Percentiles rank a stretch among this genome's conserved stretches.
Evolutionary conservation across 2,797 vertebrate species (phyloP).

Genomic region (Amphiprion clarkii): DNA sequence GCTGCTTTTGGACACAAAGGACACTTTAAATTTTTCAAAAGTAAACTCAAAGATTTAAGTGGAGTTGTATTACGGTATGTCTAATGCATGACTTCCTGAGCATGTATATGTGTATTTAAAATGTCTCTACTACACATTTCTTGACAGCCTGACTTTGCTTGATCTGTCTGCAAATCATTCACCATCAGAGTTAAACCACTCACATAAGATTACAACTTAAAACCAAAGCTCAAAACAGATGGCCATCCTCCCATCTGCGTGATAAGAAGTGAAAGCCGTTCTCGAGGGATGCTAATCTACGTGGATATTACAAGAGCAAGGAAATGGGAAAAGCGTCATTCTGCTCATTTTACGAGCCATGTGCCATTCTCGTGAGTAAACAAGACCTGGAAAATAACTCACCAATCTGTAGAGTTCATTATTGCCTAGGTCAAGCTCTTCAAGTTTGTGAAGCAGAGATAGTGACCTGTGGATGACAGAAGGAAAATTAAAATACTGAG

Average conservation of each 20-base stretch:
- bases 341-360: conserved; percentile 3
- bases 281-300: conserved; percentile 73
- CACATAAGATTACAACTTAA: conserved; percentile 71
- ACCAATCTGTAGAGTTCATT: conserved; percentile 97
- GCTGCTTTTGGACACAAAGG: not conserved
- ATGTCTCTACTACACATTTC: conserved; percentile 11
- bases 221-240: conserved; percentile 70
- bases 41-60: not conserved
- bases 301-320: conserved; percentile 39
- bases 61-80: not conserved
- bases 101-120: too few relatives aligned
- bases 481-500: not conserved
- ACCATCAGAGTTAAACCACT: conserved; percentile 36
- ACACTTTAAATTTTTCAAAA: not conserved
- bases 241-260: conserved; percentile 58
- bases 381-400: conserved; percentile 62
- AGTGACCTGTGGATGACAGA: conserved; percentile 88
- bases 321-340: conserved; percentile 43
- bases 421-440: conserved; percentile 98
- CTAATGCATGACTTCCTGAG: not conserved
- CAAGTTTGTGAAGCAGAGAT: conserved; percentile 92
- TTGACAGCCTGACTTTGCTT: conserved; percentile 20
- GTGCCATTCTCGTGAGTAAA: not conserved
- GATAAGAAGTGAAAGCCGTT: conserved; percentile 71
- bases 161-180: conserved; percentile 50